Conservation (phyloP, 2,888 invertebrate genomes). For the Plebejus anna region DNA sequence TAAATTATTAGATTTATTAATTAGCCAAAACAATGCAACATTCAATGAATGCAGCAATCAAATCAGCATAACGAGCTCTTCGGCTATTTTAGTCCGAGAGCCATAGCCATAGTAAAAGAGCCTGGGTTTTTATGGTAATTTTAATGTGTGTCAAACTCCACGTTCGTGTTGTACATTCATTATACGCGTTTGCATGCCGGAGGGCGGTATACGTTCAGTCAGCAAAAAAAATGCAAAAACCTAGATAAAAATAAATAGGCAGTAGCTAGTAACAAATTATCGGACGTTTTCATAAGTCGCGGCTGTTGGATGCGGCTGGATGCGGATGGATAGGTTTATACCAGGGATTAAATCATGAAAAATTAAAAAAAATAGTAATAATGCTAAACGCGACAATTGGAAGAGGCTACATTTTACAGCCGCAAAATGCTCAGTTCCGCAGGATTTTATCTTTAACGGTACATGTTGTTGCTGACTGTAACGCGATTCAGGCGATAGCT, state of each 20-base stretch:
- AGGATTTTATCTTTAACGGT: background rate
- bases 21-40: background rate
- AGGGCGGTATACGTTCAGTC: constrained; percentile 30
- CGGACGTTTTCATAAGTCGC: too few relatives aligned
- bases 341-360: too few relatives aligned
- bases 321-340: too few relatives aligned
- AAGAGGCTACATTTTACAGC: too few relatives aligned
- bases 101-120: background rate
- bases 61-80: background rate
- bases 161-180: constrained; percentile 35
- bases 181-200: constrained; percentile 33
- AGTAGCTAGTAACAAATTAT: too few relatives aligned
- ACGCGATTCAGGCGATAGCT: constrained; percentile 1
- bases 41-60: background rate
- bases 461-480: background rate
- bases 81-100: background rate
- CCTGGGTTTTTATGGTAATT: constrained; percentile 14
- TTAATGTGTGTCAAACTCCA: constrained; percentile 9
- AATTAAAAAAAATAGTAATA: too few relatives aligned
- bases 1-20: background rate
- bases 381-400: too few relatives aligned
- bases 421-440: too few relatives aligned
- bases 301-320: too few relatives aligned
- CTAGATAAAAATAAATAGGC: background rate
- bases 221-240: background rate